phyloP scores from a whole-genome alignment of 2,888 invertebrate species.

The Heliconius hortense region DNA sequence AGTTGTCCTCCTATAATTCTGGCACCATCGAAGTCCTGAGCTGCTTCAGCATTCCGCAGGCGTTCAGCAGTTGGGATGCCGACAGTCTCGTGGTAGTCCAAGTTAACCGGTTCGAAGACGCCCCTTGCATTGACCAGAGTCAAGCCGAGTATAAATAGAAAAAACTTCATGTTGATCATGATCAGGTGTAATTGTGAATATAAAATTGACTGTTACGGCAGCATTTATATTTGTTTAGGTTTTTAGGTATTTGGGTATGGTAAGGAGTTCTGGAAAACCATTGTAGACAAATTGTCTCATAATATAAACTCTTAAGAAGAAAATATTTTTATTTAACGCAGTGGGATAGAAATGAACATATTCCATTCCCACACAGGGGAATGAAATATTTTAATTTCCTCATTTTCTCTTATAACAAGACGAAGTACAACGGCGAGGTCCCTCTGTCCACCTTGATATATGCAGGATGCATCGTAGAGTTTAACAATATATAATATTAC shows the following conservation, averaged over 20 bases:
- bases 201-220: background rate
- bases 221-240: background rate
- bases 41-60: slow-evolving; percentile 47
- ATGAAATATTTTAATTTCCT: background rate
- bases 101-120: slow-evolving; percentile 43
- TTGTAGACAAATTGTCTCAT: background rate
- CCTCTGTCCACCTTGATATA: too few relatives aligned
- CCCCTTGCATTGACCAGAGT: slow-evolving; percentile 37
- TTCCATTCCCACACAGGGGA: too few relatives aligned
- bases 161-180: slow-evolving; percentile 31
- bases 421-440: too few relatives aligned
- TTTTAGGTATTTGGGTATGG: background rate
- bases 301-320: background rate
- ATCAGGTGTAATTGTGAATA: background rate
- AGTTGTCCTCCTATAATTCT: slow-evolving; percentile 53
- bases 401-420: too few relatives aligned
- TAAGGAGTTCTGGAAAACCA: background rate
- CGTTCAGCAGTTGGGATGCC: slow-evolving; percentile 52
- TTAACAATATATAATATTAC: too few relatives aligned
- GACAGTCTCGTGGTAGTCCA: slow-evolving; percentile 51
- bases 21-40: slow-evolving; percentile 46
- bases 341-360: too few relatives aligned
- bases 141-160: slow-evolving; percentile 35
- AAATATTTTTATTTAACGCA: too few relatives aligned
- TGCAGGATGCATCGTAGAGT: too few relatives aligned